A percentile compares a stretch with the other conserved stretches of the same genome.
Evolutionary conservation across 2,888 invertebrate species (phyloP).

Genomic region (Gasteruption jaculator): DNA sequence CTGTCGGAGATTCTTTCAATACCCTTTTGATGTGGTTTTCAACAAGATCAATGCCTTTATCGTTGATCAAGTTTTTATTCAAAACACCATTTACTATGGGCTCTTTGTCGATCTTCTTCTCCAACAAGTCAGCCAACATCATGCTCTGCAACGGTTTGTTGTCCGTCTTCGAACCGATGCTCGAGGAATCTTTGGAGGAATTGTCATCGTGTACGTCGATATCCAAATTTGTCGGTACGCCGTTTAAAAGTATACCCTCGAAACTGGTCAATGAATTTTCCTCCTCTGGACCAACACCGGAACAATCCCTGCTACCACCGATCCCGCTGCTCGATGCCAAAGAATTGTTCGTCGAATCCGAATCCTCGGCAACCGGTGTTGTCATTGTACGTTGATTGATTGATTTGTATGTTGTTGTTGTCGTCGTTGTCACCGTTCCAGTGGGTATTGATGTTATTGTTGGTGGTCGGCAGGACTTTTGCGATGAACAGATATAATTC

Average conservation of each 20-base stretch:
- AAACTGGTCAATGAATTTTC: conserved; percentile 63
- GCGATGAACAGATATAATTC: conserved; percentile 40
- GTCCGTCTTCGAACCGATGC: conserved; percentile 40
- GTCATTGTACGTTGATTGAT: conserved; percentile 36
- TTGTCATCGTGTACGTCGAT: conserved; percentile 58
- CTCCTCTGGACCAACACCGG: conserved; percentile 56
- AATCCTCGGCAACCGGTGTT: conserved; percentile 50
- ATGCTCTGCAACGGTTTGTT: conserved; percentile 59
- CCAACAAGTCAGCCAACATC: conserved; percentile 79
- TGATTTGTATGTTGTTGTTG: conserved; percentile 41
- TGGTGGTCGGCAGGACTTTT: conserved; percentile 49
- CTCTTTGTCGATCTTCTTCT: conserved; percentile 68
- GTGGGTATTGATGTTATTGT: conserved; percentile 43
- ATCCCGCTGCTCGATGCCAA: conserved; percentile 58
- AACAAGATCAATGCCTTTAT: conserved; percentile 59
- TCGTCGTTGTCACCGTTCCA: conserved; percentile 48
- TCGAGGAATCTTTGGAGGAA: conserved; percentile 54
- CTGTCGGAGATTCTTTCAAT: conserved; percentile 41
- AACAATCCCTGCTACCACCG: conserved; percentile 50
- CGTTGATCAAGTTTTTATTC: conserved; percentile 58
- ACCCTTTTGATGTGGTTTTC: conserved; percentile 60
- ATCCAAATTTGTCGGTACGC: conserved; percentile 54
- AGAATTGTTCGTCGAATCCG: conserved; percentile 57
- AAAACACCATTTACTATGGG: conserved; percentile 59
- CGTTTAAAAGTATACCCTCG: conserved; percentile 61